Percentiles rank a stretch among this genome's conserved stretches.
phyloP scores from a whole-genome alignment of 2,888 invertebrate genomes.

The Callinectes sapidus region DNA sequence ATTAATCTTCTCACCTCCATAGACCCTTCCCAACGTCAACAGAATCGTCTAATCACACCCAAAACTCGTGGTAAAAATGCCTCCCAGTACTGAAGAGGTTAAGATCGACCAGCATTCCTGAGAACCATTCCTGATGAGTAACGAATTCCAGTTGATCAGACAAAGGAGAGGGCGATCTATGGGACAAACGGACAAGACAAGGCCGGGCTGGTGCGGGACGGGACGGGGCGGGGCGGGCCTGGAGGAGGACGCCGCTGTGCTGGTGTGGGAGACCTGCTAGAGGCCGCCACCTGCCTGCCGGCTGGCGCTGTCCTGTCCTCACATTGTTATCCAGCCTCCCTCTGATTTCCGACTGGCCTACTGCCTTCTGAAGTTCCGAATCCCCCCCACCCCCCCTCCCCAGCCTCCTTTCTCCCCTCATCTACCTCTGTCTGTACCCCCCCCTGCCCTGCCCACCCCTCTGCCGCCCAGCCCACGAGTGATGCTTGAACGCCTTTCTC shows the following conservation, averaged over 20 bases:
- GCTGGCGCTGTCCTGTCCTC: constrained; percentile 1
- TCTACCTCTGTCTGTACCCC: too few species aligned
- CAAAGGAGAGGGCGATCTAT: constrained; percentile 17
- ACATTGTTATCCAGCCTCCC: constrained; percentile 17
- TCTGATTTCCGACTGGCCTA: neutral
- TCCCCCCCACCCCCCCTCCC: neutral
- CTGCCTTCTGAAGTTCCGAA: neutral
- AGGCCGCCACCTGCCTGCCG: constrained; percentile 33
- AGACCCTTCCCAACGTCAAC: too few species aligned
- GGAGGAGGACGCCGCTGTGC: neutral
- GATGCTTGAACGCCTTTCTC: neutral
- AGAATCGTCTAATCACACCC: too few species aligned
- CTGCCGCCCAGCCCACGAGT: too few species aligned
- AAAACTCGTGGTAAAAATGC: too few species aligned
- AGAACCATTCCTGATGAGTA: neutral
- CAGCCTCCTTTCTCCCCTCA: neutral
- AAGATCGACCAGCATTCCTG: neutral
- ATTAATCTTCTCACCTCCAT: too few species aligned
- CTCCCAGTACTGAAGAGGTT: too few species aligned
- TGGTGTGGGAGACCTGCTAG: constrained; percentile 11
- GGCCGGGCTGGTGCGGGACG: neutral
- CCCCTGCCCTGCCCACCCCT: too few species aligned
- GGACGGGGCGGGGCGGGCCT: constrained; percentile 13
- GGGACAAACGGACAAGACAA: constrained; percentile 20
- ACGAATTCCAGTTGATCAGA: constrained; percentile 15